Base-by-base conservation (phyloP, 2,113 vertebrate species). In the Bujurquina vittata region DNA sequence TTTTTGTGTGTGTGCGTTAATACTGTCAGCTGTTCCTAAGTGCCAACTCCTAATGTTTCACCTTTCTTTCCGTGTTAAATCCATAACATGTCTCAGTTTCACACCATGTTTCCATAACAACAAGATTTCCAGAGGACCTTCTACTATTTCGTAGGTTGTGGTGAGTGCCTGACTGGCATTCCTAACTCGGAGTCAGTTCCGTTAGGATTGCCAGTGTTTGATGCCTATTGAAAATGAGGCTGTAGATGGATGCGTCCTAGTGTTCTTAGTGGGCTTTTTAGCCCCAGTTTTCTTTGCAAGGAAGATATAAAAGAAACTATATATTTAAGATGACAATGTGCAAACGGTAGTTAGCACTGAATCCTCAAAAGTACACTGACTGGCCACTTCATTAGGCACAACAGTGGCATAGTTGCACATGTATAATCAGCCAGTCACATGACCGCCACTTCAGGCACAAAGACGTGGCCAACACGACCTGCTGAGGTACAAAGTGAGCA, bases 71-170 rank as follows among this genome's bases (percentile, higher is more conserved):
- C 5, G 5, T 37, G 4, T 76, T 9, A 60, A 46, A 78, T 83
- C 23, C 0, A n/a, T 77, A 56, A 8, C 14, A 11, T 75, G 17
- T 75, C 65, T 69, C 65, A 49, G 65, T 29, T 43, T 69, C 43
- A 69, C 5, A 69, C 29, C 29, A 35, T 69, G 80, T 87, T 85
- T 72, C 73, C 67, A 80, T 58, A 79, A 72, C 81, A 79, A 85
- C 73, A 75, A 40, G 12, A 62, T 52, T 62, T 69, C 65, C 18
- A 57, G 4, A 60, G 14, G 22, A 43, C 26, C 18, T 17, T 60
- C 7, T 55, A 65, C 35, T 55, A n/a, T 75, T 4, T 61, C 10
- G 20, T 43, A 62, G 18, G n/a, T 26, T 2, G 46, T 55, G 17
- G 12, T 22, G 10, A 15, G 60, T 43, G 75, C 22, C 60, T 89